Percentiles rank a stretch among this genome's conserved stretches.
These are phyloP conservation scores for Chalcosyrphus nemorum DNA, from an alignment of 2,888 invertebrate genomes.

Conservation along the genomic window DNA sequence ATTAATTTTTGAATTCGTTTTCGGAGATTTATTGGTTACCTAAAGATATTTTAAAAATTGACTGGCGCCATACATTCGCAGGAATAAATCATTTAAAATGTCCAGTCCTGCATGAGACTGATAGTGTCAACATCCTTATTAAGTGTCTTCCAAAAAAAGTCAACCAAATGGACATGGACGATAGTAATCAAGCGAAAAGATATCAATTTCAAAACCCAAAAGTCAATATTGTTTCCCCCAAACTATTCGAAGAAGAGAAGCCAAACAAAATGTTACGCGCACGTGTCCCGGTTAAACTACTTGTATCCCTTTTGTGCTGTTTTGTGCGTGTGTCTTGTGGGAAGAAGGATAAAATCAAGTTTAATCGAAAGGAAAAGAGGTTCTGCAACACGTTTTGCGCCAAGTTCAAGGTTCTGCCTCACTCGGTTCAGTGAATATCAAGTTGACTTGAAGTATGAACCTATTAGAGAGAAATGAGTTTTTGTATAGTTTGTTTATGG, in stretches of 20 bases:
- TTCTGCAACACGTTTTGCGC: neutral
- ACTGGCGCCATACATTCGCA: neutral
- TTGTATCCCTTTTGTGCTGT: no score
- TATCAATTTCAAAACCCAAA: slow-evolving; percentile 9
- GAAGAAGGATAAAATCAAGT: neutral
- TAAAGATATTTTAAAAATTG: no score
- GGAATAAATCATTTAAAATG: neutral
- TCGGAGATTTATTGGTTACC: no score
- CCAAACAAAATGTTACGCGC: neutral
- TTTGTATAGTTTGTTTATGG: neutral
- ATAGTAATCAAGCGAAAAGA: slow-evolving; percentile 25
- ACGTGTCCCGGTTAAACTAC: neutral
- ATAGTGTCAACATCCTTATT: neutral
- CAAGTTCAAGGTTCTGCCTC: neutral
- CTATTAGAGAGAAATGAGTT: neutral
- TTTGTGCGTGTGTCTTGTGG: neutral
- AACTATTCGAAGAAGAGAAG: neutral
- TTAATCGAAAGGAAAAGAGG: neutral
- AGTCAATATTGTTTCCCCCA: slow-evolving; percentile 7
- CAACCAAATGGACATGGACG: neutral
- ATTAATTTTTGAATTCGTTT: no score
- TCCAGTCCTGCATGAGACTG: neutral
- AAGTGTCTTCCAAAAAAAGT: neutral
- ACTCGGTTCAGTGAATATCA: neutral
- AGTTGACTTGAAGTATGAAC: neutral